Base-by-base conservation (phyloP, 2,797 vertebrate genomes). In the Nyctibius grandis region DNA sequence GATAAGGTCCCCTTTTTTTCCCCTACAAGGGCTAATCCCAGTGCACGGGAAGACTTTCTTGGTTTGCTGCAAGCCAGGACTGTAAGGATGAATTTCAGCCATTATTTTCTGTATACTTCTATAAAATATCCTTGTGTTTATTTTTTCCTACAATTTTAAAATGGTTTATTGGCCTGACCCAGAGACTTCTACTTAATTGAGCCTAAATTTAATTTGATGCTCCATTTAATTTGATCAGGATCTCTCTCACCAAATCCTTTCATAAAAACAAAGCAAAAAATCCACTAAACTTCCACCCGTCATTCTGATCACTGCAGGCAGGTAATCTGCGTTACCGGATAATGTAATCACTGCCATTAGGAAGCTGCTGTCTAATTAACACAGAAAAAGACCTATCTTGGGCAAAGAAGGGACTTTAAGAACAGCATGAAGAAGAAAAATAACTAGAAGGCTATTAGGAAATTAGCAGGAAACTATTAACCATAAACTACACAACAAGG, bases 211-310 rank as follows among this genome's bases (percentile, higher is more conserved):
- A 78, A 94, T 97, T 94, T 91, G 53, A 56, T 83, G 42, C 42
- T 91, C 34, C 54, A 61, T 83, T 93, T 89, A 88, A 95, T 95
- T 79, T 70, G 77, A 95, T 90, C 80, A 81, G 28, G 44, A 89
- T 79, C 51, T 60, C 86, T 85, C 44, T 85, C 79, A 92, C 23
- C 16, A 56, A 95, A 88, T 60, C 84, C 38, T 38, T 85, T 80
- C 18, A 20, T 63, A 9, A 21, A 47, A 83, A 54, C 1, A 64
- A 65, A 3, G 12, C 3, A 68, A 92, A 95, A 89, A 56, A 67
- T 9, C 18, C 72, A 68, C 64, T 83, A 53, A 85, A 74, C 12
- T 88, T 72, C 48, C 36, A 76, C 20, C 15, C 3, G 1, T 45
- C 53, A 33, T 53, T 93, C 75, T 47, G 48, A 85, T 85, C 48